Percentiles rank a stretch among this genome's conserved stretches.
phyloP scores from a whole-genome alignment of 1,140 invertebrate genomes.

The Ceratina japonica region DNA sequence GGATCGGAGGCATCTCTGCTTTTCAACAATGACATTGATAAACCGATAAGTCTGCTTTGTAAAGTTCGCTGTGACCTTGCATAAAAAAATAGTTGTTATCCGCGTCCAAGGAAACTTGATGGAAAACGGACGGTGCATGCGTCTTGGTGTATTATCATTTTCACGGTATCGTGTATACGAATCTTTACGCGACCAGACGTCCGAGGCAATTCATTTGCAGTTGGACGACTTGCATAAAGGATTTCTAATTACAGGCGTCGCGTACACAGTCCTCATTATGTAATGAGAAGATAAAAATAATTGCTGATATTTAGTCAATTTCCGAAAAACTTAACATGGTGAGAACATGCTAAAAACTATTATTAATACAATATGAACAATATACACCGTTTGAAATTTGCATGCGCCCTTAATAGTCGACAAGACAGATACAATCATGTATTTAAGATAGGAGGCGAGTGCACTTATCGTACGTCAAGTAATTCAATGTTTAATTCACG shows the following conservation, averaged over 20 bases:
- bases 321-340: too few relatives aligned
- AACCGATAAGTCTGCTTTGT: constrained; percentile 38
- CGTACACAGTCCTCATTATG: background rate
- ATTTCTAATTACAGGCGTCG: background rate
- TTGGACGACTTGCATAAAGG: constrained; percentile 36
- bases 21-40: constrained; percentile 43
- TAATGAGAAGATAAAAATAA: background rate
- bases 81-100: constrained; percentile 49
- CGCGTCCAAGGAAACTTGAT: constrained; percentile 25
- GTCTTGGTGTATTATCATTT: constrained; percentile 6
- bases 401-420: too few relatives aligned
- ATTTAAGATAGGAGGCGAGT: too few relatives aligned
- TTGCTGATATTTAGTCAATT: too few relatives aligned
- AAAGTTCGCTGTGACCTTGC: constrained; percentile 39
- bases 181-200: constrained; percentile 40
- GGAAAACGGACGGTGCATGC: background rate
- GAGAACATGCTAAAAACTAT: too few relatives aligned
- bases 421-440: too few relatives aligned
- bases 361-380: too few relatives aligned
- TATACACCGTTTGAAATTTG: too few relatives aligned
- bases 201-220: constrained; percentile 17
- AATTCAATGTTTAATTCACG: too few relatives aligned
- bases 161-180: constrained; percentile 28
- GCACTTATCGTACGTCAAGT: too few relatives aligned
- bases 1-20: constrained; percentile 1